Conservation (phyloP, 1,140 invertebrate species). For the Habropoda laboriosa region DNA sequence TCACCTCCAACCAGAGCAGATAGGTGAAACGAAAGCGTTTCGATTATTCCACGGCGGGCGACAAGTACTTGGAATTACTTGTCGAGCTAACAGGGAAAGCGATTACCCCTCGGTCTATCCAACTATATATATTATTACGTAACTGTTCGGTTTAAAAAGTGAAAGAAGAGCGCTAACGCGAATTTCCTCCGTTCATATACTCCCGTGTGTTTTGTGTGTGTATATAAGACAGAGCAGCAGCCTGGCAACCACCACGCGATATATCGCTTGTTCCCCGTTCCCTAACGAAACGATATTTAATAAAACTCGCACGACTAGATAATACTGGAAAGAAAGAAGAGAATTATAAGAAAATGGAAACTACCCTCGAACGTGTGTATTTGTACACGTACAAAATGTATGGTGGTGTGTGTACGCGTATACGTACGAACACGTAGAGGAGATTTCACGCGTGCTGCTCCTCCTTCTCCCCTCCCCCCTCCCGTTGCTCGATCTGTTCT, state of each 20-base stretch:
- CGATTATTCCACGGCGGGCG: slow-evolving; percentile 21
- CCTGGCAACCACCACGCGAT: slow-evolving; percentile 21
- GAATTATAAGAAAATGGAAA: slow-evolving; percentile 42
- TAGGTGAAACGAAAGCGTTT: slow-evolving; percentile 22
- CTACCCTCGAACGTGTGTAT: background rate
- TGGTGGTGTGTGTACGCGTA: background rate
- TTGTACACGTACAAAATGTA: no score
- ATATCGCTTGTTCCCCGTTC: slow-evolving; percentile 39
- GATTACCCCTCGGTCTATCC: slow-evolving; percentile 12
- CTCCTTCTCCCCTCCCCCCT: background rate
- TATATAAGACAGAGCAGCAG: background rate
- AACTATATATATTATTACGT: background rate
- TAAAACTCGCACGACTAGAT: slow-evolving; percentile 81
- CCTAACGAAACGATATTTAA: slow-evolving; percentile 70
- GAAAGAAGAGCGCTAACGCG: background rate
- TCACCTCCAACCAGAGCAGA: no score
- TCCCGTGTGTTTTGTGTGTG: background rate
- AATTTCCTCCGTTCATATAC: background rate
- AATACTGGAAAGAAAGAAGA: slow-evolving; percentile 78
- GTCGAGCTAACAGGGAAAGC: slow-evolving; percentile 39
- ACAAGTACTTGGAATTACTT: no score
- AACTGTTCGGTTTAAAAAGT: background rate
- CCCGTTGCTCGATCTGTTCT: background rate
- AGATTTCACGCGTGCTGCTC: slow-evolving; percentile 54
- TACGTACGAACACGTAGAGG: slow-evolving; percentile 34